Evolutionary conservation across 2,797 vertebrate genomes (phyloP).

Genomic region (Sebastes elongatus): DNA sequence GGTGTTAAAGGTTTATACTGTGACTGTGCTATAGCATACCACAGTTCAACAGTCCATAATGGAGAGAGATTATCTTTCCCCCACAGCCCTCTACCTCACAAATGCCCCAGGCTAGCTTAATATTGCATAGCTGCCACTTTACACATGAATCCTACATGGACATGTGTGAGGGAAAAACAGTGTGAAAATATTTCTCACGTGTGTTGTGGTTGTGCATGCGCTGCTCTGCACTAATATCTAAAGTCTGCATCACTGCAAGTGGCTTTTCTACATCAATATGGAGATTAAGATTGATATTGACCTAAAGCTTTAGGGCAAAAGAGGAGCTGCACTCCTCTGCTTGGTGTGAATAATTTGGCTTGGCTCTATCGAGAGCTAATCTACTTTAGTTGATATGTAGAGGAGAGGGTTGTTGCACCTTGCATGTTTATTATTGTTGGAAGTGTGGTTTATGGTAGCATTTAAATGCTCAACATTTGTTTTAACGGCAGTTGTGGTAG

Average conservation of each 20-base stretch:
- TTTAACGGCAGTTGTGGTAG: neutral
- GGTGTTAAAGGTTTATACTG: neutral
- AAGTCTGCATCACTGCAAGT: constrained; percentile 24
- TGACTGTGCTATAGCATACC: neutral
- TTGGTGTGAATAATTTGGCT: constrained; percentile 23
- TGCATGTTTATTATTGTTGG: neutral
- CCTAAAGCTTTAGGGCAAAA: constrained; percentile 28
- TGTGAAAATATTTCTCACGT: constrained; percentile 16
- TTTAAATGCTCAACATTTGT: neutral
- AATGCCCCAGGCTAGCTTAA: neutral
- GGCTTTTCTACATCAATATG: constrained; percentile 41
- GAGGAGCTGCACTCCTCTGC: neutral
- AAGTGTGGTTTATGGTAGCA: neutral
- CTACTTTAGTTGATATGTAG: constrained; percentile 8
- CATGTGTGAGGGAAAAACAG: neutral
- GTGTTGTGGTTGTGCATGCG: neutral
- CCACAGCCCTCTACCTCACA: neutral
- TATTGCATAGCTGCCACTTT: constrained; percentile 31
- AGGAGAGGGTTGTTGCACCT: neutral
- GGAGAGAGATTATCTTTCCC: neutral
- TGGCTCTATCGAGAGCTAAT: neutral
- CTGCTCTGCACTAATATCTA: constrained; percentile 1
- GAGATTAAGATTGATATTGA: constrained; percentile 49
- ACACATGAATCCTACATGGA: constrained; percentile 15
- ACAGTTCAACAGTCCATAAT: neutral